A percentile compares a stretch with the other conserved stretches of the same genome.
These are phyloP conservation scores for Tachina fera DNA, from an alignment of 2,888 invertebrate species.

Conservation along the genomic window DNA sequence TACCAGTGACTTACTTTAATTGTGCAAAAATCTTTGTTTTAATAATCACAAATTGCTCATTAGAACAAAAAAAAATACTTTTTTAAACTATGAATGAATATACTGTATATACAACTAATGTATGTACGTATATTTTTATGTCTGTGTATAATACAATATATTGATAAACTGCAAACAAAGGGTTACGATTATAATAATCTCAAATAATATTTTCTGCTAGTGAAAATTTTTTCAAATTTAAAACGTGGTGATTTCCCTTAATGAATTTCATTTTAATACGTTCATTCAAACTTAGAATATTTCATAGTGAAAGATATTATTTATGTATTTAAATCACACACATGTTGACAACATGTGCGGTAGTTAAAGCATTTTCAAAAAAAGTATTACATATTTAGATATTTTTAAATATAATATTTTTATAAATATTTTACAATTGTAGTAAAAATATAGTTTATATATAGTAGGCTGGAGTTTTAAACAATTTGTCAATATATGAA, in stretches of 20 bases:
- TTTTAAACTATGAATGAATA: not conserved
- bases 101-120: too few species aligned
- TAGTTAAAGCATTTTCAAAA: not conserved
- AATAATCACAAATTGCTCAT: constrained; percentile 10
- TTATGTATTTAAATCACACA: too few species aligned
- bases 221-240: constrained; percentile 27
- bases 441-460: too few species aligned
- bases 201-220: constrained; percentile 45
- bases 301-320: not conserved
- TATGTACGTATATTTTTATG: too few species aligned
- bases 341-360: constrained; percentile 54
- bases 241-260: constrained; percentile 56
- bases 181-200: constrained; percentile 58
- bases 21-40: not conserved
- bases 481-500: too few species aligned
- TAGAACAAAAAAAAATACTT: not conserved
- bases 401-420: not conserved
- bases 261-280: constrained; percentile 23
- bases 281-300: constrained; percentile 11
- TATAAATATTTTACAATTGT: too few species aligned
- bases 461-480: too few species aligned
- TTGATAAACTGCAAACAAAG: constrained; percentile 37
- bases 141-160: not conserved
- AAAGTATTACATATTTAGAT: too few species aligned
- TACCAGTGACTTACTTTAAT: too few species aligned